phyloP scores from a whole-genome alignment of 2,888 invertebrate species.

The Mythimna loreyi region DNA sequence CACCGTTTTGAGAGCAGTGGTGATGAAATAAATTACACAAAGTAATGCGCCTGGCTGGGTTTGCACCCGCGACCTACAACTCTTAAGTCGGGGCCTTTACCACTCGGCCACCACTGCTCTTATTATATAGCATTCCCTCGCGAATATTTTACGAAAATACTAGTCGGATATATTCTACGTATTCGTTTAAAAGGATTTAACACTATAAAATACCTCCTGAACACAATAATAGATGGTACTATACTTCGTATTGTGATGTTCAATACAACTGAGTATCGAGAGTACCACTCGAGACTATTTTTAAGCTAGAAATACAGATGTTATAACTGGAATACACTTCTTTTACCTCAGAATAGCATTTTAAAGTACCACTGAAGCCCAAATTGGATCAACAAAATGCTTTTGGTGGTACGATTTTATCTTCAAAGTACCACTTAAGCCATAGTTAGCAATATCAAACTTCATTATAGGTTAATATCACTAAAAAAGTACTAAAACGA shows the following conservation, averaged over 20 bases:
- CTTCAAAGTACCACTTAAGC: background rate
- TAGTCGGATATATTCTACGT: no score
- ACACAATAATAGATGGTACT: conserved; percentile 20
- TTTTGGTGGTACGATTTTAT: conserved; percentile 14
- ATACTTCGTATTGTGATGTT: conserved; percentile 10
- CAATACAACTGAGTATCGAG: conserved; percentile 10
- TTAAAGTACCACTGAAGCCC: conserved; percentile 19
- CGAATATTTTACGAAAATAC: no score
- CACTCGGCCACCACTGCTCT: no score
- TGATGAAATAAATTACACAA: no score
- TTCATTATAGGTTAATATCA: background rate
- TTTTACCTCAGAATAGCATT: background rate
- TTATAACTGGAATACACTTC: background rate
- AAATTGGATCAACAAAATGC: background rate
- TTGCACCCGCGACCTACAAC: no score
- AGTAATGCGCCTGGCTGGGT: no score
- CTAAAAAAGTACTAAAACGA: conserved; percentile 9
- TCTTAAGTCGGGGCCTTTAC: no score
- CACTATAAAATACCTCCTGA: conserved; percentile 41
- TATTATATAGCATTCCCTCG: no score
- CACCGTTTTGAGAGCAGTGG: no score
- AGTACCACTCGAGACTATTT: conserved; percentile 24
- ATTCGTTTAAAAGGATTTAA: background rate
- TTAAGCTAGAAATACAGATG: conserved; percentile 4
- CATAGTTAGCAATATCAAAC: background rate